phyloP scores from a whole-genome alignment of 1,140 invertebrate species.

The Octopus bimaculoides region DNA sequence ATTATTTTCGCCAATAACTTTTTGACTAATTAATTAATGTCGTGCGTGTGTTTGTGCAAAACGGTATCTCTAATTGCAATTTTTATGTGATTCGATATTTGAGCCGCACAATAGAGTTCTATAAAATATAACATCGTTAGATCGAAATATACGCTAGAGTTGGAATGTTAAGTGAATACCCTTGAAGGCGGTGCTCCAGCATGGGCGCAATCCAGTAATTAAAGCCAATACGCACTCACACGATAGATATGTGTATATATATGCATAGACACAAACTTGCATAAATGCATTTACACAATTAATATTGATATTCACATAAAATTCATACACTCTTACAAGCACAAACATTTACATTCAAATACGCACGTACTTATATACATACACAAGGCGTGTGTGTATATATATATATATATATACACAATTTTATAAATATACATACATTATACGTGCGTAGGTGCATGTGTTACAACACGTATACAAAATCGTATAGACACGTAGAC shows the following conservation, averaged over 20 bases:
- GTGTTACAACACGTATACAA: not conserved
- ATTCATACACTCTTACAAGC: not conserved
- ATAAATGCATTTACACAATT: not conserved
- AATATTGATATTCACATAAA: not conserved
- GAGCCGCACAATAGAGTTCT: too few species aligned
- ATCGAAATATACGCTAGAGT: too few species aligned
- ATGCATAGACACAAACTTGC: not conserved
- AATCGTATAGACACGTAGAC: not conserved
- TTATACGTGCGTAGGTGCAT: not conserved
- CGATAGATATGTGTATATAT: not conserved
- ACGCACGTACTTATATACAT: not conserved
- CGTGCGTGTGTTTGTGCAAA: too few species aligned
- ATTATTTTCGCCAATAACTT: too few species aligned
- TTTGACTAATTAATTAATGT: too few species aligned
- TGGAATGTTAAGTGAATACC: too few species aligned
- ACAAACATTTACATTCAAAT: not conserved
- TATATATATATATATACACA: not conserved
- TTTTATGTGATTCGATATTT: too few species aligned
- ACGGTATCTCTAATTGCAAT: too few species aligned
- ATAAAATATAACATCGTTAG: too few species aligned
- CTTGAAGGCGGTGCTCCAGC: too few species aligned
- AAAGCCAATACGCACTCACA: not conserved
- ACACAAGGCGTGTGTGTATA: not conserved
- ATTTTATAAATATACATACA: not conserved
- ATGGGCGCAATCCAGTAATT: too few species aligned